Base-by-base conservation (phyloP, 2,113 vertebrate species). In the Thunnus thynnus region DNA sequence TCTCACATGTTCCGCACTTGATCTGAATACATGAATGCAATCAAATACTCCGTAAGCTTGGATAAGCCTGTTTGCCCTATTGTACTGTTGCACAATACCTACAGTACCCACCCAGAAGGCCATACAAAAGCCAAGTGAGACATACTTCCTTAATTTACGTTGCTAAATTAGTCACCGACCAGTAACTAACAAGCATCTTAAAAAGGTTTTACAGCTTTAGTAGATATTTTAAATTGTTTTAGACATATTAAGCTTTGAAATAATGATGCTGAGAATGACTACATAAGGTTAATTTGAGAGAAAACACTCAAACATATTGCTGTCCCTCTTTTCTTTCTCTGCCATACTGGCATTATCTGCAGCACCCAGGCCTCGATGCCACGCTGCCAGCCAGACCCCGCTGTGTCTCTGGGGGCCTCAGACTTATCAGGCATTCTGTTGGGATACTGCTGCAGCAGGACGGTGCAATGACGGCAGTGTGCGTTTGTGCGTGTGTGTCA, bases 341-440 rank as follows among this genome's bases (percentile, higher is more conserved):
- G 46, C 71, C 50, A 67, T 6, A 17, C 32, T 52, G 50, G 30
- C 30, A 86, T 73, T 91, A 93, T 91, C 89, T 80, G 69, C 71
- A 76, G 78, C 79, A 82, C 80, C 76, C 86, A 89, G 73, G 70
- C 72, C 63, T 71, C 12, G 20, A 47, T 60, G 63, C 67, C 78
- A 72, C 4, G 18, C 83, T 80, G 89, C 76, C 73, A 85, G 80
- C 72, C 81, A 61, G 63, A 67, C 47, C 78, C 80, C 36, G 58
- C 82, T 85, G 78, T 27, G 74, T 86, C 87, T 86, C 81, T 70
- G 54, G 78, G 66, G 84, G 68, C 63, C 71, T 80, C 74, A 69
- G 25, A 86, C 84, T 81, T 87, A 75, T 89, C 82, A 90, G 62
- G 70, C 76, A 89, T 90, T 91, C 90, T 82, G 87, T 60, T 78